Base-by-base conservation (phyloP, 1,140 invertebrate species). In the Tribolium madens region DNA sequence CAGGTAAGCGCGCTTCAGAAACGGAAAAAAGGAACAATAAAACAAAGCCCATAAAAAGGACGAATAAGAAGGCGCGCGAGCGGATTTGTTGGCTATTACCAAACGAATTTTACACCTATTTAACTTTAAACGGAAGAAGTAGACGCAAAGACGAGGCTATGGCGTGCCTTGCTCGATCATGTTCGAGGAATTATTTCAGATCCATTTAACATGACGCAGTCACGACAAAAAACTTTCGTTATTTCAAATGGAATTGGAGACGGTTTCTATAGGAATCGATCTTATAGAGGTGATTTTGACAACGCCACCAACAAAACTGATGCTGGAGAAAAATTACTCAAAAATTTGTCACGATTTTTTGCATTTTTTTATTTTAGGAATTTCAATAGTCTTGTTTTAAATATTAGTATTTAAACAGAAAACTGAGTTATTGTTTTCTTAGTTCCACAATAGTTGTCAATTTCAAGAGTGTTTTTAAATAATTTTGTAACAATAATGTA, bases 31-130 rank as follows among this genome's bases (percentile, higher is more conserved):
- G 69, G 48, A 26, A 48, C 69, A 71, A 71, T 71, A 71, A 71
- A 76, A 79, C 77, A 79, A 80, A 80, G 78, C 76, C 77, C 75
- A 48, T 57, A 52, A 73, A 79, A 74, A 76, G 75, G 7, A 76
- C 42, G 53, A 47, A 72, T 21, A 69, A 46, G 14, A 36, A 68
- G 69, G 52, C 52, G 57, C 53, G 77, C 75, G 76, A 60, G 70
- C 73, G 80, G 82, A 83, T 82, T 83, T 82, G 81, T 83, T 80
- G 80, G 77, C 82, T 80, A 83, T 84, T 84, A 83, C 82, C 77
- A 74, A 81, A 83, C 78, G 83, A 83, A 84, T 84, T 84, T 84
- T 84, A 84, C 84, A 84, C 84, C 84, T 84, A 84, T 84, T 84
- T 83, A 84, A 83, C 82, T 84, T 83, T 81, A 81, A 84, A 83